Base-by-base conservation (phyloP, 1,140 invertebrate species). In the Teleogryllus occipitalis region DNA sequence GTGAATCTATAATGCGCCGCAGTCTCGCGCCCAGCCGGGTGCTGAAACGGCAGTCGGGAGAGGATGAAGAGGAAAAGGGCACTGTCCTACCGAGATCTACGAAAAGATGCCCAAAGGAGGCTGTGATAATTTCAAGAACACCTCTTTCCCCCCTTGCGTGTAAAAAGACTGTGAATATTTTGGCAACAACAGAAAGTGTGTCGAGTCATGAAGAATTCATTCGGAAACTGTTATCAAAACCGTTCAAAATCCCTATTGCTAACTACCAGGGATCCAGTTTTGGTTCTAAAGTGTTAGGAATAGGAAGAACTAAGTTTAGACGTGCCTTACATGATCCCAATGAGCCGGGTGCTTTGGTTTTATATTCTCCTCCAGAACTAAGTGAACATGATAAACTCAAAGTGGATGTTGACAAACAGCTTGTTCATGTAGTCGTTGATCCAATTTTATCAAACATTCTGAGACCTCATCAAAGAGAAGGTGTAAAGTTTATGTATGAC, bases 401-500 rank as follows among this genome's bases (percentile, higher is more conserved):
- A 88, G 85, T 89, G 80, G 89, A 93, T 81, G 84, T 87, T 82
- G 84, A 89, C 65, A 91, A 92, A 80, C 87, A 91, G 47, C 89
- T 90, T 83, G 96, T 98, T 5, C 95, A 97, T 86, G 95, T 98
- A 8, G 96, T 98, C 8, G 96, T 99, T 3, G 98, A 99, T 90
- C 97, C 97, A 8, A 83, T 95, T 0, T 87, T 99, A 18, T 92
- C 93, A 48, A 95, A 96, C 84, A 92, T 99, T 77, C 88, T 99
- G 8, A 88, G 98, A 78, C 98, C 98, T 21, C 98, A 99, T 93
- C 98, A 99, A 87, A 90, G 98, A 80, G 98, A 99, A 86, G 98
- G 98, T 47, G 98, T 99, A 0, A 97, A 98, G 85, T 99, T 99
- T 86, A 99, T 99, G 97, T 99, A 98, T 85, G 97, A 99, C 85